phyloP scores from a whole-genome alignment of 1,140 invertebrate species.

The Camponotus pennsylvanicus region DNA sequence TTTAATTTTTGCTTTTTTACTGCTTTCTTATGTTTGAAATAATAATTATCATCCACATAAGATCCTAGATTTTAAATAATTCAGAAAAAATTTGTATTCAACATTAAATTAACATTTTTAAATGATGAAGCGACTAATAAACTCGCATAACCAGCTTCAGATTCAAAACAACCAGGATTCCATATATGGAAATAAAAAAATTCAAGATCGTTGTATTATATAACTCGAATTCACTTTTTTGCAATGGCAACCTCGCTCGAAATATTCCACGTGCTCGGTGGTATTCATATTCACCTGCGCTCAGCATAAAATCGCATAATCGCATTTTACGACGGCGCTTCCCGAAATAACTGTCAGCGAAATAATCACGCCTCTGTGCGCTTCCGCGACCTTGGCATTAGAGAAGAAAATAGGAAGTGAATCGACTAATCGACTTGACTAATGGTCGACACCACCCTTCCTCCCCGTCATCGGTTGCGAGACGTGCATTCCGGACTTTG shows the following conservation, averaged over 20 bases:
- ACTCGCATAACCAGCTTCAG: no score
- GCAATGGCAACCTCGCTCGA: background rate
- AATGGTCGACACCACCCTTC: background rate
- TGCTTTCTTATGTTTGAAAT: background rate
- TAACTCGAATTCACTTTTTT: background rate
- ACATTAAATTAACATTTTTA: background rate
- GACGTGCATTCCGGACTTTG: conserved; percentile 74
- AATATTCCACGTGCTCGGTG: background rate
- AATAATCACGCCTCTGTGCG: background rate
- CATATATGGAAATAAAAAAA: background rate
- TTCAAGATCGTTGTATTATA: conserved; percentile 7
- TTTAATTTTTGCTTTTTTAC: background rate
- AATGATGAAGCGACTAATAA: background rate
- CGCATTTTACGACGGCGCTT: background rate
- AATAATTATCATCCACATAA: background rate
- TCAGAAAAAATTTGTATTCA: background rate
- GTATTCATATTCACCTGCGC: background rate
- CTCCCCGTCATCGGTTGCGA: background rate
- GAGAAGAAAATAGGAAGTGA: conserved; percentile 24
- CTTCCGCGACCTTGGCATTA: conserved; percentile 26
- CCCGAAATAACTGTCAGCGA: background rate
- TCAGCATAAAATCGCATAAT: background rate
- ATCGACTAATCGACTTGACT: background rate
- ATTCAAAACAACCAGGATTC: background rate
- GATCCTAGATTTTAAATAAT: background rate